A percentile compares a stretch with the other conserved stretches of the same genome.
Evolutionary conservation across 1,140 invertebrate genomes (phyloP).

Genomic region (Saccostrea echinata): DNA sequence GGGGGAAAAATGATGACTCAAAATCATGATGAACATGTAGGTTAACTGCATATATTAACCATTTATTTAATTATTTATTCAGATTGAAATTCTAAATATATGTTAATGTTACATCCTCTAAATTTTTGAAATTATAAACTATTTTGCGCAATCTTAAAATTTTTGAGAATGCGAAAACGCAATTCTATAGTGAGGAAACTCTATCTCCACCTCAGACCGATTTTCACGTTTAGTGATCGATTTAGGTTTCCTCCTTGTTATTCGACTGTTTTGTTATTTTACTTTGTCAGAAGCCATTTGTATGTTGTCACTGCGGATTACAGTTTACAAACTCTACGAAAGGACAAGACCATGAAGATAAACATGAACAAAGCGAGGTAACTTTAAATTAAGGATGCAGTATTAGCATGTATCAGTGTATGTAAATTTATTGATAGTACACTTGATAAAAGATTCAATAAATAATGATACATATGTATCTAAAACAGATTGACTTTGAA

Average conservation of each 20-base stretch:
- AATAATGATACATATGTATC: not conserved
- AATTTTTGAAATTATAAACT: not conserved
- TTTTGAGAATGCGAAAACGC: conserved; percentile 16
- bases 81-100: not conserved
- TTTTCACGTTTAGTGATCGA: not conserved
- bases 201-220: not conserved
- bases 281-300: not conserved
- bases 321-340: conserved; percentile 2
- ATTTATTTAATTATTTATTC: not conserved
- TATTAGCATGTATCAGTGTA: too few species aligned
- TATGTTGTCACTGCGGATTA: conserved; percentile 24
- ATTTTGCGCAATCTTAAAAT: not conserved
- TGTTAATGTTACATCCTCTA: not conserved
- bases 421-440: not conserved
- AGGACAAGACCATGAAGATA: conserved; percentile 18
- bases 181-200: not conserved
- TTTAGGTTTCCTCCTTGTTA: not conserved
- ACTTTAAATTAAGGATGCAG: not conserved
- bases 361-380: conserved; percentile 13
- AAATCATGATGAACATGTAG: conserved; percentile 16
- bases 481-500: not conserved
- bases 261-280: not conserved
- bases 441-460: not conserved
- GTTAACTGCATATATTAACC: not conserved
- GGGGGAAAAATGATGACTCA: not conserved